phyloP scores from a whole-genome alignment of 2,888 invertebrate genomes.

The Melolontha melolontha region DNA sequence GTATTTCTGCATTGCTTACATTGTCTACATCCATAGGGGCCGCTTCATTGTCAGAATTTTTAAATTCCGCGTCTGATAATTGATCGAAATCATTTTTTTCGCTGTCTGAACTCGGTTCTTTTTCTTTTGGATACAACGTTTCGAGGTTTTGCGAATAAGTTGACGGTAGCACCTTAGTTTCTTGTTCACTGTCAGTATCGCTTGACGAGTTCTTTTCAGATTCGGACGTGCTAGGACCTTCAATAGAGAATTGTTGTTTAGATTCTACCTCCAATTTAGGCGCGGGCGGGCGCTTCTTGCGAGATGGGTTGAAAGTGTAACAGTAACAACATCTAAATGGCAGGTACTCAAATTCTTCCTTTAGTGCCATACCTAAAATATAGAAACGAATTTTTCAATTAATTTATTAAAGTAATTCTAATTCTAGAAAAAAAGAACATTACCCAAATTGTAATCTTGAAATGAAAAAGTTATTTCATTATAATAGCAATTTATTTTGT shows the following conservation, averaged over 20 bases:
- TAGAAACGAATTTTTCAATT: slow-evolving; percentile 1
- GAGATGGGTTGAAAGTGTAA: slow-evolving; percentile 86
- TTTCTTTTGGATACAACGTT: slow-evolving; percentile 44
- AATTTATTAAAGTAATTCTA: neutral
- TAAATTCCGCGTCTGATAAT: slow-evolving; percentile 50
- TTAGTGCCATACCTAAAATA: slow-evolving; percentile 75
- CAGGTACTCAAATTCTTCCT: slow-evolving; percentile 78
- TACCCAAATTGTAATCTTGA: too few relatives aligned
- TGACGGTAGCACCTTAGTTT: slow-evolving; percentile 28
- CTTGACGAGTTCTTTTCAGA: slow-evolving; percentile 58
- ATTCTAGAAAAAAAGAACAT: too few relatives aligned
- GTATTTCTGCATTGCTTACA: slow-evolving; percentile 2
- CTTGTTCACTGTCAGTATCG: slow-evolving; percentile 55
- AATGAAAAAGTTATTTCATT: too few relatives aligned
- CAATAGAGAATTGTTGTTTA: slow-evolving; percentile 37
- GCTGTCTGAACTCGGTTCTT: slow-evolving; percentile 50
- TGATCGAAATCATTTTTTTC: slow-evolving; percentile 52
- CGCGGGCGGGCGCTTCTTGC: slow-evolving; percentile 85
- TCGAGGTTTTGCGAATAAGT: slow-evolving; percentile 11
- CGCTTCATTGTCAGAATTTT: slow-evolving; percentile 35
- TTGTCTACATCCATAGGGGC: slow-evolving; percentile 36
- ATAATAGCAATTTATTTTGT: too few relatives aligned
- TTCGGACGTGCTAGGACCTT: slow-evolving; percentile 54
- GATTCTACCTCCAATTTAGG: slow-evolving; percentile 69
- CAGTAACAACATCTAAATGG: slow-evolving; percentile 95